Percentiles rank a stretch among this genome's conserved stretches.
Evolutionary conservation across 2,797 vertebrate species (phyloP).

Genomic region (Cynodonichthys magdalenae): DNA sequence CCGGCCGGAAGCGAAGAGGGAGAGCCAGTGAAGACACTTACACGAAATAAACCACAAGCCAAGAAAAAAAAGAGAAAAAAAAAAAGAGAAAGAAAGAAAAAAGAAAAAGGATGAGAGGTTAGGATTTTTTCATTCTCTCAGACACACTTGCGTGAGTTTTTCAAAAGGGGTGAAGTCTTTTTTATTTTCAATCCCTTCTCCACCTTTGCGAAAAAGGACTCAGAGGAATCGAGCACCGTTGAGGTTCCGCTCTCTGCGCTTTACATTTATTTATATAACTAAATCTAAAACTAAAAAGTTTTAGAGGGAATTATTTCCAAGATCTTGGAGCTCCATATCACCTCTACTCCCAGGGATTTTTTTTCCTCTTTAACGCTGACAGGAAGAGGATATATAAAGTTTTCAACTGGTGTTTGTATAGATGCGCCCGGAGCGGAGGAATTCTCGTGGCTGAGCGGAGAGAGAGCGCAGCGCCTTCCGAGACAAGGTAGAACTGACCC

Average conservation of each 20-base stretch:
- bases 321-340: constrained; percentile 12
- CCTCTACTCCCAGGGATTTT: constrained; percentile 25
- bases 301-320: constrained; percentile 33
- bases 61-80: constrained; percentile 4
- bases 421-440: constrained; percentile 47
- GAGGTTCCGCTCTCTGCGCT: constrained; percentile 35
- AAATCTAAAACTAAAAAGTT: constrained; percentile 55
- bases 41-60: constrained; percentile 18
- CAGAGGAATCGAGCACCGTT: constrained; percentile 45
- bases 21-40: constrained; percentile 24
- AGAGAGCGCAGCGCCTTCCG: constrained; percentile 48
- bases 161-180: constrained; percentile 28
- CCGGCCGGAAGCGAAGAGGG: constrained; percentile 26
- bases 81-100: background rate
- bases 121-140: constrained; percentile 19
- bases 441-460: constrained; percentile 35
- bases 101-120: background rate
- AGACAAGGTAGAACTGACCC: constrained; percentile 57
- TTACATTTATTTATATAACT: background rate
- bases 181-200: constrained; percentile 24
- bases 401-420: constrained; percentile 40
- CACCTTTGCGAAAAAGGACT: constrained; percentile 26
- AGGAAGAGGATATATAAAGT: constrained; percentile 64
- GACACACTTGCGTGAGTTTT: constrained; percentile 40
- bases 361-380: constrained; percentile 29